Evolutionary conservation across 2,113 vertebrate species (phyloP), one percentile per base, ranked within the genome.

Genomic region (Oreocharis arfaki): DNA sequence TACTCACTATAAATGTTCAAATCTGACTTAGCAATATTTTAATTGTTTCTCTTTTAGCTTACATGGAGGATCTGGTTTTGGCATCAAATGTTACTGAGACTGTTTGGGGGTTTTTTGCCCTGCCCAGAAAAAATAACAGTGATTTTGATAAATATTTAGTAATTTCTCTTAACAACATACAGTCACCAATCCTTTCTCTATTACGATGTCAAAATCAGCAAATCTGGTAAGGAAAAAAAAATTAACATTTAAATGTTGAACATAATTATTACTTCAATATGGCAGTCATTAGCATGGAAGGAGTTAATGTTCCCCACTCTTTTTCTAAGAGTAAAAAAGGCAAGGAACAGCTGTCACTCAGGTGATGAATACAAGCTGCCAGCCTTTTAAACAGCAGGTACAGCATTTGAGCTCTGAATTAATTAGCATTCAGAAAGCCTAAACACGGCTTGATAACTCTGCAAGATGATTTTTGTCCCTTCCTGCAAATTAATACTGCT

Each of bases 281-380:
- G 76, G 57, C 67, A 96, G 28, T 60, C 84, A 96, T 95, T 92
- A 96, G 91, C 80, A 96, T 37, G 77, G 94, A 95, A 96, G 88
- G 95, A 96, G 92, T 97, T 97, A 98, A 97, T 82, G 93, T 93
- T 96, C 60, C 88, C 88, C 79, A n/a, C 74, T 94, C 96, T 87
- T 94, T 95, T 96, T 92, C 26, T 42, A 94, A 80, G 93, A 93
- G 75, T 76, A 91, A 96, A 97, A 97, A 88, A 96, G 88, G 93
- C 96, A 96, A 87, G 94, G 96, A 98, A 96, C 96, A 98, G 97
- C 97, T 98, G 98, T 97, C 98, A 98, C 50, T 98, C 97, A 97
- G 97, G 95, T 97, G 97, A 98, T 97, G 97, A 98, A 98, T 97
- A 96, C 95, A 98, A 97, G 92, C 97, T 98, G 96, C 95, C 97